Conservation (phyloP, 1,140 invertebrate genomes). For the Bilobella aurantiaca region DNA sequence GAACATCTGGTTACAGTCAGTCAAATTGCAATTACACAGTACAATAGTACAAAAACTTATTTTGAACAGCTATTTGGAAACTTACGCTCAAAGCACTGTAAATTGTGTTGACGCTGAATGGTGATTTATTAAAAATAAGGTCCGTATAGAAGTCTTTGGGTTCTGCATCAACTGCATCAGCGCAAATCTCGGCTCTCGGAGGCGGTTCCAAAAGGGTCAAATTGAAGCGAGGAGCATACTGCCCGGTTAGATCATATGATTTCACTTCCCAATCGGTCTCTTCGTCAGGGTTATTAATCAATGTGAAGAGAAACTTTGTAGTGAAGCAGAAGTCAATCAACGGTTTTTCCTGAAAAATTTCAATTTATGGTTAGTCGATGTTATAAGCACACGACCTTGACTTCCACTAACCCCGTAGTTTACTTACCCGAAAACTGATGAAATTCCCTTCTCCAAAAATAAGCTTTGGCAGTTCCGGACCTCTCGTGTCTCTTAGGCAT, state of each 20-base stretch:
- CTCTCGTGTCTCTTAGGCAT: not conserved
- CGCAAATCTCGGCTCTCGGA: conserved; percentile 18
- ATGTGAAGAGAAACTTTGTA: conserved; percentile 22
- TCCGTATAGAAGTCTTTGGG: conserved; percentile 31
- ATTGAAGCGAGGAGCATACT: conserved; percentile 24
- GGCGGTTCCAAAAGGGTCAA: conserved; percentile 29
- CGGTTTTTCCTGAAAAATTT: conserved; percentile 27
- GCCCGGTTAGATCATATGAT: conserved; percentile 25
- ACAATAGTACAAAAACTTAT: no score
- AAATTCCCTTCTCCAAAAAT: not conserved
- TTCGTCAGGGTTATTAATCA: conserved; percentile 29
- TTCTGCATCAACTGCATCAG: conserved; percentile 8
- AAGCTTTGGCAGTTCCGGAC: not conserved
- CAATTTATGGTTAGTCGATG: no score
- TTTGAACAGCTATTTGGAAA: not conserved
- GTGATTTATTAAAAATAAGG: conserved; percentile 32
- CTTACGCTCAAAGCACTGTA: conserved; percentile 28
- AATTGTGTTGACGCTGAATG: conserved; percentile 27
- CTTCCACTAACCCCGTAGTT: no score
- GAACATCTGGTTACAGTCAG: conserved; percentile 25
- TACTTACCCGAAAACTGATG: not conserved
- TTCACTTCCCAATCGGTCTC: conserved; percentile 35
- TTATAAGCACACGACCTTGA: no score
- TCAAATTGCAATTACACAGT: not conserved
- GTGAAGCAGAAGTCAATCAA: conserved; percentile 28